phyloP scores from a whole-genome alignment of 1,140 invertebrate genomes.

The Pemphigus obesinymphae region DNA sequence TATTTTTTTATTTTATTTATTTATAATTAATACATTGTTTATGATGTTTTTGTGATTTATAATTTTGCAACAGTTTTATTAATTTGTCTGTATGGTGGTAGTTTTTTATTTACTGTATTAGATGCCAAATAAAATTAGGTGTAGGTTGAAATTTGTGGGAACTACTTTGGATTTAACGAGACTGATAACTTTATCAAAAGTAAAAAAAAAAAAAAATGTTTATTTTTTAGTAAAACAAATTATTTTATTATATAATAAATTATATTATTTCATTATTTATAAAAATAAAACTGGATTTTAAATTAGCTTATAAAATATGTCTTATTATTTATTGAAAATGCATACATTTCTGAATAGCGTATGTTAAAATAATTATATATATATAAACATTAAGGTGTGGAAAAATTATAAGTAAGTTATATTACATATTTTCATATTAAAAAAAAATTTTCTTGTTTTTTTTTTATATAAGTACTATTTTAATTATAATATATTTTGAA shows the following conservation, averaged over 20 bases:
- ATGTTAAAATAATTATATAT: too few relatives aligned
- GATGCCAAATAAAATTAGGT: not conserved
- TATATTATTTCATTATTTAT: not conserved
- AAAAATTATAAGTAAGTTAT: too few relatives aligned
- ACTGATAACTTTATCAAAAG: not conserved
- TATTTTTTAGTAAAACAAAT: not conserved
- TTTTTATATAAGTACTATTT: too few relatives aligned
- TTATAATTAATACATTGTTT: not conserved
- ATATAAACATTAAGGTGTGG: too few relatives aligned
- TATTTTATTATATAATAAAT: not conserved
- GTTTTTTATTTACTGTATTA: not conserved
- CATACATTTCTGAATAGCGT: not conserved
- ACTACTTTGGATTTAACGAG: not conserved
- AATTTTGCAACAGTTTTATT: not conserved
- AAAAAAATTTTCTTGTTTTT: too few relatives aligned
- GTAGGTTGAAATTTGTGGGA: not conserved
- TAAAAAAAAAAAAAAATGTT: not conserved
- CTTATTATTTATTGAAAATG: not conserved
- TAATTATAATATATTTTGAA: too few relatives aligned
- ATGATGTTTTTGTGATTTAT: not conserved
- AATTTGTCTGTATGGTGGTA: not conserved
- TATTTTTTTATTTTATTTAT: not conserved
- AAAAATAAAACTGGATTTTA: not conserved
- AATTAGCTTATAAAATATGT: not conserved
- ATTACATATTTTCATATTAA: too few relatives aligned